Evolutionary conservation across 1,140 invertebrate genomes (phyloP), one percentile per base, ranked within the genome.

Genomic region (Drosophila lacertosa): DNA sequence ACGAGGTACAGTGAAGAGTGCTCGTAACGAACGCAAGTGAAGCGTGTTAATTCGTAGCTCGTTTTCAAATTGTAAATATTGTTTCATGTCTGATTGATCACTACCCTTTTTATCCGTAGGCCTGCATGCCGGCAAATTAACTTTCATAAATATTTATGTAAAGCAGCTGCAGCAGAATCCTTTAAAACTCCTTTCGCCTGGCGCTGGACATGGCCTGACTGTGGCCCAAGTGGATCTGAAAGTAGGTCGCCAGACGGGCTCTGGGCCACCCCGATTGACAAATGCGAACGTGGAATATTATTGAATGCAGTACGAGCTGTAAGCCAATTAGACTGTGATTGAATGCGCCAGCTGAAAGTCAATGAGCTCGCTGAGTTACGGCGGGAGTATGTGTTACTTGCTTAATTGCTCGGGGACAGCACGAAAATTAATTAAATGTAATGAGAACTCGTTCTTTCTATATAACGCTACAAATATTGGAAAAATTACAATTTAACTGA

Each of bases 131-230:
- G 62, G 66, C 74, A 86, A 88, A 86, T 86, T 81, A 86, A 81
- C 82, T 86, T 69, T 74, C 77, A 88, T 88, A 81, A 86, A 86
- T 86, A 86, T 86, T 88, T 81, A 81, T 77, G 63, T 53, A 69
- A 63, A 69, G 55, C 80, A 72, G 68, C 32, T 29, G 42, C 22
- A 1, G 42, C 22, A 1, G n/a, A 2, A 3, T 64, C 51, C 44
- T 65, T 70, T 70, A 50, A 63, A 63, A 55, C 18, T 64, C 26
- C 26, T 29, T 29, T 29, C 50, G 13, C 20, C 13, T 35, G 6
- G 2, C 37, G 48, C 24, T 24, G 54, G 15, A 44, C 33, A 26
- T 20, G 9, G 51, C 6, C 9, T 1, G 18, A n/a, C 44, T n/a
- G n/a, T n/a, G n/a, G n/a, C n/a, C n/a, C n/a, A n/a, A 15, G 44